These are phyloP conservation scores for Kradibia gibbosae DNA, from an alignment of 1,140 invertebrate species.

Conservation along the genomic window DNA sequence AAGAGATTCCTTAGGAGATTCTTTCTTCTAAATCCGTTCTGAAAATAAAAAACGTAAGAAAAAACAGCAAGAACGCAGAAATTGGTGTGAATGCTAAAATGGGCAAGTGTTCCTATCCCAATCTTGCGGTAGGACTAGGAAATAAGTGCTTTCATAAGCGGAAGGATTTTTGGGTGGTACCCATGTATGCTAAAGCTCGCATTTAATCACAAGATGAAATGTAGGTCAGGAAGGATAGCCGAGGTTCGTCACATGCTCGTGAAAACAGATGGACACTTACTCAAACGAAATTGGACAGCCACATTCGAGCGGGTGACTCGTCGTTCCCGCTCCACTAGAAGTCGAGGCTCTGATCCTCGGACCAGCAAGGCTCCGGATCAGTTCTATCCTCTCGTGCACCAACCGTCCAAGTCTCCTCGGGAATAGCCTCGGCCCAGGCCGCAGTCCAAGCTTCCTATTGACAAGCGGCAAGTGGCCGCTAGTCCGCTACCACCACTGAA, in stretches of 20 bases:
- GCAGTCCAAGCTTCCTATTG: too few species aligned
- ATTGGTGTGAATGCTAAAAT: not conserved
- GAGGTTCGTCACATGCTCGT: not conserved
- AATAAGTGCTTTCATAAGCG: not conserved
- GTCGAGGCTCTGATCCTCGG: not conserved
- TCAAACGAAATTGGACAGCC: slow-evolving; percentile 46
- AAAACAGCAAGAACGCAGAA: not conserved
- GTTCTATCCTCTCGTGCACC: too few species aligned
- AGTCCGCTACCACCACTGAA: too few species aligned
- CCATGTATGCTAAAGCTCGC: not conserved
- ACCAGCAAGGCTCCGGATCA: too few species aligned
- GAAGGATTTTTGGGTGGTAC: not conserved
- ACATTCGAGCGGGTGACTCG: slow-evolving; percentile 35
- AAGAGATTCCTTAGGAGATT: slow-evolving; percentile 31
- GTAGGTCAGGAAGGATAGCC: not conserved
- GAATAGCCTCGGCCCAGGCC: not conserved
- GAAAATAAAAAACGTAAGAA: slow-evolving; percentile 3
- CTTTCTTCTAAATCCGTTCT: slow-evolving; percentile 35
- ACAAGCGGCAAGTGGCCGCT: too few species aligned
- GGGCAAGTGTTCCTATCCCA: not conserved
- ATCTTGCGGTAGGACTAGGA: not conserved
- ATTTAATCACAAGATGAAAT: not conserved
- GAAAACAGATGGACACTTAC: slow-evolving; percentile 47
- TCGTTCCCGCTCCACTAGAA: not conserved
- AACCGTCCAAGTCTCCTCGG: too few species aligned